Conservation (phyloP, 1,140 invertebrate species). For the Drosophila bocqueti region DNA sequence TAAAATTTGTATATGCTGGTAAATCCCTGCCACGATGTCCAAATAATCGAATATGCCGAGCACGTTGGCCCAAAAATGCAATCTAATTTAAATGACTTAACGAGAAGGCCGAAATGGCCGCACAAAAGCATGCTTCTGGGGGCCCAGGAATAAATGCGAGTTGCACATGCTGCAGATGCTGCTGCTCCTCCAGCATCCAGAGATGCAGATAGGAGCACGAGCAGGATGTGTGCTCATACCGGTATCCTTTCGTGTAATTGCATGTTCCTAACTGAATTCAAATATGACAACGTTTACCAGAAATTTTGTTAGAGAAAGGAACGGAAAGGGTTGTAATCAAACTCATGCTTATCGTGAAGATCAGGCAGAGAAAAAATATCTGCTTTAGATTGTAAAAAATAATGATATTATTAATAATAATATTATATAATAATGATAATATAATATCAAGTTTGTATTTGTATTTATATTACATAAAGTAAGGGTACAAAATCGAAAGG, state of each 20-base stretch:
- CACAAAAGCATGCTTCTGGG: constrained; percentile 24
- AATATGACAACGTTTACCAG: constrained; percentile 41
- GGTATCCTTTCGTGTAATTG: constrained; percentile 16
- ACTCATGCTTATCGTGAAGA: constrained; percentile 7
- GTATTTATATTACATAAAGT: not conserved
- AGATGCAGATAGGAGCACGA: constrained; percentile 37
- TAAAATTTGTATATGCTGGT: not conserved
- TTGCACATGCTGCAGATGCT: constrained; percentile 47
- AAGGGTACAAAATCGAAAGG: not conserved
- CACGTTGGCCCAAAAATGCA: constrained; percentile 54
- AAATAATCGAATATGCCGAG: constrained; percentile 45
- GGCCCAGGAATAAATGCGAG: constrained; percentile 38
- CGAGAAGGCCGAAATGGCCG: constrained; percentile 24
- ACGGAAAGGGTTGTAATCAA: constrained; percentile 6
- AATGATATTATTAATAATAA: not conserved
- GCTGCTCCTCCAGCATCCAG: constrained; percentile 7
- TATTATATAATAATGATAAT: too few relatives aligned
- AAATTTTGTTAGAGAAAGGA: not conserved
- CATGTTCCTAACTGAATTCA: constrained; percentile 15
- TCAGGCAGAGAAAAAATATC: not conserved
- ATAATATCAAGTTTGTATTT: not conserved
- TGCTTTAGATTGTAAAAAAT: not conserved
- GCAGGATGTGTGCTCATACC: constrained; percentile 16
- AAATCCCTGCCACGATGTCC: not conserved
- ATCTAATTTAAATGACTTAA: constrained; percentile 58